Evolutionary conservation across 2,113 vertebrate species (phyloP).

Genomic region (Nesospiza acunhae): DNA sequence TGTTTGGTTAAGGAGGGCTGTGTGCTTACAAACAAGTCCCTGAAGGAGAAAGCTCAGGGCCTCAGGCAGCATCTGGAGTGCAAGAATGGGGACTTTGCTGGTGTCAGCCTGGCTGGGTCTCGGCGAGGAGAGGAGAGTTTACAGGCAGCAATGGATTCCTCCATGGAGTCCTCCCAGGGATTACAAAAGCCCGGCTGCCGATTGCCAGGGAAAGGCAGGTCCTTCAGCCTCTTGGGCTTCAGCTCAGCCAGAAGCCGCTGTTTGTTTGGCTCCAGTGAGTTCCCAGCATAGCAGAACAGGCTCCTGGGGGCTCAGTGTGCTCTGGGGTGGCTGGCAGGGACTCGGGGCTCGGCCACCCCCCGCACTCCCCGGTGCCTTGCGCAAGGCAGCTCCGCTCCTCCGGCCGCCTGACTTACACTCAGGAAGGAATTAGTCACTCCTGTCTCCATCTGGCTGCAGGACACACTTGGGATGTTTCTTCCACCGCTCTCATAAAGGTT

Average conservation of each 20-base stretch:
- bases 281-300: not conserved
- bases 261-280: not conserved
- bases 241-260: not conserved
- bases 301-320: not conserved
- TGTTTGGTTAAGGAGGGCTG: not conserved
- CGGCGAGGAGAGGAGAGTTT: fast-evolving
- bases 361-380: not conserved
- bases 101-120: not conserved
- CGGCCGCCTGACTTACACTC: not conserved
- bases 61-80: not conserved
- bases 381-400: not conserved
- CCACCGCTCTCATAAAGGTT: not conserved
- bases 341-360: not conserved
- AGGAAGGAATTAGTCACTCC: not conserved
- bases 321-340: not conserved
- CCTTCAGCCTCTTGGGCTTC: not conserved
- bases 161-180: not conserved
- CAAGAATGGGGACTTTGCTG: not conserved
- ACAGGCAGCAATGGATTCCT: not conserved
- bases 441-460: not conserved
- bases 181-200: not conserved
- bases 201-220: not conserved
- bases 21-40: not conserved
- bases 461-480: not conserved
- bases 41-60: not conserved